These are phyloP conservation scores for Psittacula echo DNA, from an alignment of 2,797 vertebrate species.

Conservation along the genomic window DNA sequence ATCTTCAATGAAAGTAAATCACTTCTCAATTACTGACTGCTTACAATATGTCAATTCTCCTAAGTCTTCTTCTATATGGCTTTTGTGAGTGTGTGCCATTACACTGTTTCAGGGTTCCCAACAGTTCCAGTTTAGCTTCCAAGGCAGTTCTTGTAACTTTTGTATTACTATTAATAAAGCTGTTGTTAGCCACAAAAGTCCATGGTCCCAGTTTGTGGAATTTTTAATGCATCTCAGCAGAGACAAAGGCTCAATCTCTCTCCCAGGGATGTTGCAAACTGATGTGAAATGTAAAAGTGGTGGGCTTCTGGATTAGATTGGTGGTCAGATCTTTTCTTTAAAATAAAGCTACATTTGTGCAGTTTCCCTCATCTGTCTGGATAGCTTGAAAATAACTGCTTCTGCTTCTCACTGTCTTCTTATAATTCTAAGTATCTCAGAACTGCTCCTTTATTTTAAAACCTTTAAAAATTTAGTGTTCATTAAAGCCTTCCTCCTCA, in stretches of 20 bases:
- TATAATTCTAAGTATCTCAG: neutral
- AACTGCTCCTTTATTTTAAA: neutral
- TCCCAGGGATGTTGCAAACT: neutral
- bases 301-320: neutral
- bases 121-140: neutral
- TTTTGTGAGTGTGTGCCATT: neutral
- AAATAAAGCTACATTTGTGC: neutral
- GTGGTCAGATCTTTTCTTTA: neutral
- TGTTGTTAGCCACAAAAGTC: neutral
- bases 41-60: neutral
- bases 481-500: neutral
- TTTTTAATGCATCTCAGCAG: neutral
- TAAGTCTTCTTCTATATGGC: neutral
- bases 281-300: neutral
- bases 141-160: neutral
- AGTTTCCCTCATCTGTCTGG: neutral
- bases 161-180: neutral
- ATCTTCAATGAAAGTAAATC: neutral
- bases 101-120: neutral
- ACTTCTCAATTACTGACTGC: neutral
- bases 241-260: neutral
- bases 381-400: neutral
- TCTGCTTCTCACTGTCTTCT: neutral
- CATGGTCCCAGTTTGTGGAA: neutral
- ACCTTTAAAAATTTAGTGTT: neutral